Percentiles rank a stretch among this genome's conserved stretches.
Conservation (phyloP, 2,797 vertebrate species). For the Cirrhinus molitorella region DNA sequence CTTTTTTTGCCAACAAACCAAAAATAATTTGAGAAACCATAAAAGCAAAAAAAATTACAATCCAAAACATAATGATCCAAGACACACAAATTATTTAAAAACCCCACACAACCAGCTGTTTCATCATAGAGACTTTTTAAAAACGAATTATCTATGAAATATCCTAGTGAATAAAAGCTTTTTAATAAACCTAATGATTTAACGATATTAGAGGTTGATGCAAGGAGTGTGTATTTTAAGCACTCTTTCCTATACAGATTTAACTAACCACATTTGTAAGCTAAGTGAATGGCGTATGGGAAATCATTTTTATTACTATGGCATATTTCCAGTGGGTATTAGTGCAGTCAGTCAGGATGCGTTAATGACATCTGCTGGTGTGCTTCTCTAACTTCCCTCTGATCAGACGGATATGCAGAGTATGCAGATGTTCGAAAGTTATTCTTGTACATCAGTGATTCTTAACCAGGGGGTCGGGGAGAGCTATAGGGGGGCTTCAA, state of each 20-base stretch:
- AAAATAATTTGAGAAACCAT: not conserved
- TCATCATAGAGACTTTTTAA: too few relatives aligned
- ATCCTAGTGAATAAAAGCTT: not conserved
- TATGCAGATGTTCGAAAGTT: not conserved
- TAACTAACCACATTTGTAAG: not conserved
- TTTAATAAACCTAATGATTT: not conserved
- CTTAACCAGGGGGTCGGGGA: not conserved
- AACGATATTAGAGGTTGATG: not conserved
- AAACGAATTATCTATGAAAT: not conserved
- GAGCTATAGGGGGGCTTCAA: not conserved
- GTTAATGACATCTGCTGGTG: slow-evolving; percentile 18
- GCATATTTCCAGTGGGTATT: slow-evolving; percentile 11
- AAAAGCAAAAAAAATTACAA: not conserved
- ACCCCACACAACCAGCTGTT: not conserved
- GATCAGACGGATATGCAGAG: not conserved
- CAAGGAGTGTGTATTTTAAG: not conserved
- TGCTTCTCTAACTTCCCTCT: slow-evolving; percentile 1
- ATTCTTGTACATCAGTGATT: slow-evolving; percentile 1
- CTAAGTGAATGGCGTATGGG: not conserved
- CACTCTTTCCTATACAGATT: not conserved
- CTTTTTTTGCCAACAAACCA: not conserved
- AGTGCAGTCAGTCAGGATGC: slow-evolving; percentile 12
- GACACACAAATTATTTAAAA: not conserved
- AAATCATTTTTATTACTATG: not conserved
- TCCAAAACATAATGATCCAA: not conserved